Percentiles rank a stretch among this genome's conserved stretches.
These are phyloP conservation scores for Hartigia nigra DNA, from an alignment of 2,888 invertebrate genomes.

Conservation along the genomic window DNA sequence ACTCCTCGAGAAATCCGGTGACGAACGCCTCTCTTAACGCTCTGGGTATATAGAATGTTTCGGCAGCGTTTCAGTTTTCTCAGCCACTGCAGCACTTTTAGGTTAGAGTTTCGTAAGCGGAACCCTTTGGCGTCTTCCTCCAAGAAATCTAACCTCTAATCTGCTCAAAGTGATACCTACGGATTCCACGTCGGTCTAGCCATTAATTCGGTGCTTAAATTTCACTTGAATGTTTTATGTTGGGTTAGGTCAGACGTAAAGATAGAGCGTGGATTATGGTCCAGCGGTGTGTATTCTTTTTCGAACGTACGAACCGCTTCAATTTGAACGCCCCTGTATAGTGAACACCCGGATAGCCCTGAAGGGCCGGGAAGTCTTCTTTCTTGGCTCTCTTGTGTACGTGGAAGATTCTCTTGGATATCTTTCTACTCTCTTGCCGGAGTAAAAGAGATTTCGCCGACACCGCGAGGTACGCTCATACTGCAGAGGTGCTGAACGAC, in stretches of 20 bases:
- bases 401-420: constrained; percentile 2
- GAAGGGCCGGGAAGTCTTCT: background rate
- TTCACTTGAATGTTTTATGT: background rate
- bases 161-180: background rate
- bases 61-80: background rate
- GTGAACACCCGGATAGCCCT: background rate
- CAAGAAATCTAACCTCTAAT: background rate
- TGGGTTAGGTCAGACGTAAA: background rate
- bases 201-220: background rate
- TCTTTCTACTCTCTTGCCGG: constrained; percentile 31
- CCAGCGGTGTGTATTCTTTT: background rate
- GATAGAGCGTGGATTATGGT: background rate
- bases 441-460: constrained; percentile 44
- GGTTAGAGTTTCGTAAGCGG: background rate
- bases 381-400: background rate
- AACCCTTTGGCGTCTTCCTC: background rate
- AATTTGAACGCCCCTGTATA: background rate
- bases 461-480: constrained; percentile 31
- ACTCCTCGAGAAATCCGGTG: background rate
- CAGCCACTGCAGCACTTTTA: background rate
- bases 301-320: background rate
- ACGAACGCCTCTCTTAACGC: background rate
- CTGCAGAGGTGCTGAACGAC: background rate
- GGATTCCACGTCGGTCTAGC: background rate
- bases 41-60: background rate